A percentile compares a stretch with the other conserved stretches of the same genome.
phyloP scores from a whole-genome alignment of 2,888 invertebrate species.

The Tubiluchus corallicola region DNA sequence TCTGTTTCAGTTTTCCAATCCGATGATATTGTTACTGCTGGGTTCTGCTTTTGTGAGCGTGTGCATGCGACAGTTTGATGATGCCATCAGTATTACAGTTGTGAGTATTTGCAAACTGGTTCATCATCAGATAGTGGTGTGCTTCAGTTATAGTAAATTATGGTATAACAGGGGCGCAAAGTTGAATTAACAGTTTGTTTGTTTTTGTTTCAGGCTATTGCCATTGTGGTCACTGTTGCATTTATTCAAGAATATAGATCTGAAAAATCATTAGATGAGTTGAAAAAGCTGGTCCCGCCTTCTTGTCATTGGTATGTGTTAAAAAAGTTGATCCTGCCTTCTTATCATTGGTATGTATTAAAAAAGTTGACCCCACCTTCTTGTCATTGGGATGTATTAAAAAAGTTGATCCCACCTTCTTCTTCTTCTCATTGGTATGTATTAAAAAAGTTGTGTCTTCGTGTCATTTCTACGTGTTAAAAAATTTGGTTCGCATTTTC shows the following conservation, averaged over 20 bases:
- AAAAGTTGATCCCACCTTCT: neutral
- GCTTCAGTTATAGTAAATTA: too few relatives aligned
- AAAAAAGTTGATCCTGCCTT: conserved; percentile 8
- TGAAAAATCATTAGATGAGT: conserved; percentile 88
- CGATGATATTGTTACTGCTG: conserved; percentile 75
- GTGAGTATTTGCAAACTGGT: conserved; percentile 62
- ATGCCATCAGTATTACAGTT: conserved; percentile 95
- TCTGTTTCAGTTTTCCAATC: conserved; percentile 71
- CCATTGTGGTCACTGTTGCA: conserved; percentile 94
- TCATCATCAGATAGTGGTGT: too few relatives aligned
- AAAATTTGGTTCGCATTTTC: too few relatives aligned
- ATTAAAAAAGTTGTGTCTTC: too few relatives aligned
- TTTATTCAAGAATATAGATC: conserved; percentile 97
- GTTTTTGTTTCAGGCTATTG: conserved; percentile 37
- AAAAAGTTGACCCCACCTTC: neutral
- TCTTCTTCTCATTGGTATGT: too few relatives aligned
- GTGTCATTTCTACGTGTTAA: too few relatives aligned
- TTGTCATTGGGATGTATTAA: conserved; percentile 5
- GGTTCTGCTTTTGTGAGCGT: conserved; percentile 86
- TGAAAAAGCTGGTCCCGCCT: conserved; percentile 92
- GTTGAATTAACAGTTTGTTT: too few relatives aligned
- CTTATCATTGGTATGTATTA: conserved; percentile 5
- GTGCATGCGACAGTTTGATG: conserved; percentile 90
- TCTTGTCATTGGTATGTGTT: conserved; percentile 54
- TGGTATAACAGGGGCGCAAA: too few relatives aligned